phyloP scores from a whole-genome alignment of 1,140 invertebrate genomes.

The Telenomus remus region DNA sequence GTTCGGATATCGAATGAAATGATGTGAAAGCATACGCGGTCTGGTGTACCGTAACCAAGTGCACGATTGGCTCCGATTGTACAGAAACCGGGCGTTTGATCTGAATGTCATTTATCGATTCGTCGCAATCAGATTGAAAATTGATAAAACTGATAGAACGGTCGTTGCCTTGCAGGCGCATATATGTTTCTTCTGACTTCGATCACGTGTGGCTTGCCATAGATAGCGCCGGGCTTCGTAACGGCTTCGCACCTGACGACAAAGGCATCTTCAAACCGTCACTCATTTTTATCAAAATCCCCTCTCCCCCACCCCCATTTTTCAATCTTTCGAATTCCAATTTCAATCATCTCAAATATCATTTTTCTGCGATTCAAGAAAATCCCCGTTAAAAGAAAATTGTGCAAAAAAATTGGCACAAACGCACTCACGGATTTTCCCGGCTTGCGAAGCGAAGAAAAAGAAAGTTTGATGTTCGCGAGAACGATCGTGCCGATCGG shows the following conservation, averaged over 20 bases:
- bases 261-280: slow-evolving; percentile 7
- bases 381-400: too few species aligned
- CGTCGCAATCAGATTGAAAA: slow-evolving; percentile 9
- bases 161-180: not conserved
- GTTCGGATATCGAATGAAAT: too few species aligned
- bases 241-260: slow-evolving; percentile 13
- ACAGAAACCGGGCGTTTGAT: slow-evolving; percentile 2
- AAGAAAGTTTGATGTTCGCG: slow-evolving; percentile 18
- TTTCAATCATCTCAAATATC: too few species aligned
- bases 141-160: slow-evolving; percentile 23
- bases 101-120: slow-evolving; percentile 14
- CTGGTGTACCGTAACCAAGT: too few species aligned
- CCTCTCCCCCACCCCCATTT: too few species aligned
- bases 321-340: too few species aligned
- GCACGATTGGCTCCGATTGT: too few species aligned
- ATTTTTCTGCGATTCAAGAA: too few species aligned
- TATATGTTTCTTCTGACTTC: not conserved
- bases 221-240: slow-evolving; percentile 2
- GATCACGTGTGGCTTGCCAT: not conserved
- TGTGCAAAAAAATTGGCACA: too few species aligned
- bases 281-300: too few species aligned
- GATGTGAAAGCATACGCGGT: too few species aligned
- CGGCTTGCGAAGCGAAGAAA: slow-evolving; percentile 1
- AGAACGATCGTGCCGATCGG: not conserved
- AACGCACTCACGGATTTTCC: too few species aligned